Base-by-base conservation (phyloP, 2,888 invertebrate genomes). In the Palloptera scutellata region DNA sequence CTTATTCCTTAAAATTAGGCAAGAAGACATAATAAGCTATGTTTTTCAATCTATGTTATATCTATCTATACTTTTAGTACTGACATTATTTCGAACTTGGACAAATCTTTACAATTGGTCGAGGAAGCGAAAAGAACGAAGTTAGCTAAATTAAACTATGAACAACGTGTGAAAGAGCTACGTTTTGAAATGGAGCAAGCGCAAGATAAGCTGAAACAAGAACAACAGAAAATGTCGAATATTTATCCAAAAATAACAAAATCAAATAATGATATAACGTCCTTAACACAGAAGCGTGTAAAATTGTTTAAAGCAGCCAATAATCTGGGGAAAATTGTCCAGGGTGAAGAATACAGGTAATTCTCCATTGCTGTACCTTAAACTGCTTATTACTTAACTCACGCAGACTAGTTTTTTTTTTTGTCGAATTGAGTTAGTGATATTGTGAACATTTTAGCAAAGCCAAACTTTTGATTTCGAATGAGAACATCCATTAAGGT, bases 171-270 rank as follows among this genome's bases (percentile, higher is more conserved):
- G 5, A 78, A 77, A 48, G 76, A 81, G 8, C 71, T 85, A 0
- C 76, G 74, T 17, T 74, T 73, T 9, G 79, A 84, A 75, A 76
- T 83, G 73, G 75, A 78, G 41, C 57, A 69, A 2, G 69, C 81
- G 1, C 81, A 80, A 67, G 68, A 70, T 10, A 72, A 78, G 9
- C 70, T 82, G 13, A 76, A 77, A 6, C 69, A 74, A 59, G 82
- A 84, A 66, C 82, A 83, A 48, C 64, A 74, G 13, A 78, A 75
- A 66, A 76, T 84, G 59, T 68, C 78, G 1, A 78, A 76, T 19
- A 77, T 84, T 40, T 83, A 81, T 73, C 83, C 85, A 8, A 77
- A 78, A 67, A 83, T 85, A 20, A 79, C 79, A 48, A 70, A 72
- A 53, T 79, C 79, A 12, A 80, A 84, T 68, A 79, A 81, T 69